Conservation (phyloP, 1,140 invertebrate species). For the Sitophilus oryzae region DNA sequence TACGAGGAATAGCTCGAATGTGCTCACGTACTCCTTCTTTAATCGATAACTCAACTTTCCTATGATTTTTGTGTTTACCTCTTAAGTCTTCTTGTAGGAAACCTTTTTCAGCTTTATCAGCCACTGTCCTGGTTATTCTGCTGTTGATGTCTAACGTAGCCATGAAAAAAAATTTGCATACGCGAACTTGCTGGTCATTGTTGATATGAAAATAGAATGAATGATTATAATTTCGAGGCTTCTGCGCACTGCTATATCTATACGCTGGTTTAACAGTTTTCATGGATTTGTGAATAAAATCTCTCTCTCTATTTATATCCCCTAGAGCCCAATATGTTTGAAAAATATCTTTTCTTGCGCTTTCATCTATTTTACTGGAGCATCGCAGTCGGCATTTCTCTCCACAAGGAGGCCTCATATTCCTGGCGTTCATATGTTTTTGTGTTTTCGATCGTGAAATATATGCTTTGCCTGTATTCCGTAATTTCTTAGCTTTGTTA, state of each 20-base stretch:
- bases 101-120: neutral
- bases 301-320: too few species aligned
- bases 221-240: neutral
- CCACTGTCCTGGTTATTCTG: neutral
- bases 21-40: neutral
- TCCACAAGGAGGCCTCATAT: neutral
- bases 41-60: neutral
- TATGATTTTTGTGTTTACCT: constrained; percentile 1
- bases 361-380: neutral
- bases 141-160: constrained; percentile 4
- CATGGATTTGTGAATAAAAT: too few species aligned
- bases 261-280: neutral
- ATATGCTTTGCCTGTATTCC: neutral
- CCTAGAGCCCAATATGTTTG: too few species aligned
- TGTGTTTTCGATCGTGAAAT: neutral
- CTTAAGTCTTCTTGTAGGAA: neutral
- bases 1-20: neutral
- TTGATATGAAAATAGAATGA: neutral
- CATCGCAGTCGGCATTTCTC: neutral
- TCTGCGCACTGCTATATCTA: neutral
- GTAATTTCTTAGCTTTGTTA: too few species aligned
- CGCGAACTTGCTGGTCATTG: neutral
- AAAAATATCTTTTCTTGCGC: too few species aligned
- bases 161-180: constrained; percentile 1
- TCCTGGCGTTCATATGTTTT: neutral